These are phyloP conservation scores for Harpalus rufipes DNA, from an alignment of 2,888 invertebrate species.

Conservation along the genomic window DNA sequence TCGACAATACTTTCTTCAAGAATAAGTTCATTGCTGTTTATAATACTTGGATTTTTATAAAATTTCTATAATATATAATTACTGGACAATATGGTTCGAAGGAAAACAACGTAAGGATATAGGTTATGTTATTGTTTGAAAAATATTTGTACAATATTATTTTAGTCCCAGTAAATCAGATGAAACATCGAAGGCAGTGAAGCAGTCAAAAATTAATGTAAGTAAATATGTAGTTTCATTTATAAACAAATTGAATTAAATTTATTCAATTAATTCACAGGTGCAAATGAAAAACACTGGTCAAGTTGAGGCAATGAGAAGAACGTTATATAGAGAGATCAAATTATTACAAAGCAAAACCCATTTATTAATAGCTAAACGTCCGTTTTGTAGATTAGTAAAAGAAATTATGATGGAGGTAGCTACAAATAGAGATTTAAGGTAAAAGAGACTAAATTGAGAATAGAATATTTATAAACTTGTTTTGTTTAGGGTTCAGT, in stretches of 20 bases:
- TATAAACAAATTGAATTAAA: not conserved
- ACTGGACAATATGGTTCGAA: slow-evolving; percentile 1
- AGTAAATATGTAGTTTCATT: not conserved
- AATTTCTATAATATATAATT: too few relatives aligned
- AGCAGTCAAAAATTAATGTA: not conserved
- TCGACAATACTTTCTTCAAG: too few relatives aligned
- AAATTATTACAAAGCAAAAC: slow-evolving; percentile 72
- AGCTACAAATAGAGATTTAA: not conserved
- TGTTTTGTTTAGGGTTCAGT: not conserved
- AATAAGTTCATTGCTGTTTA: too few relatives aligned
- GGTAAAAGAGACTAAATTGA: not conserved
- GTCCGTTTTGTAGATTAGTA: slow-evolving; percentile 77
- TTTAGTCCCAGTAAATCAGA: slow-evolving; percentile 1
- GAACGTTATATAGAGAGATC: slow-evolving; percentile 71
- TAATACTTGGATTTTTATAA: too few relatives aligned
- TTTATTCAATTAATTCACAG: not conserved
- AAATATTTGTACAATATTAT: slow-evolving; percentile 11
- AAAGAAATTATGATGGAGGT: slow-evolving; percentile 75
- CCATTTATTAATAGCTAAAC: slow-evolving; percentile 75
- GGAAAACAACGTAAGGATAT: slow-evolving; percentile 15
- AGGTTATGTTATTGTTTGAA: slow-evolving; percentile 50
- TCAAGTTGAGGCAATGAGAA: not conserved
- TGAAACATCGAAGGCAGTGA: not conserved
- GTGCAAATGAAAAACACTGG: slow-evolving; percentile 5
- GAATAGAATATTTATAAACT: not conserved